Evolutionary conservation across 2,888 invertebrate species (phyloP), one percentile per base, ranked within the genome.

Genomic region (Folsomia candida): DNA sequence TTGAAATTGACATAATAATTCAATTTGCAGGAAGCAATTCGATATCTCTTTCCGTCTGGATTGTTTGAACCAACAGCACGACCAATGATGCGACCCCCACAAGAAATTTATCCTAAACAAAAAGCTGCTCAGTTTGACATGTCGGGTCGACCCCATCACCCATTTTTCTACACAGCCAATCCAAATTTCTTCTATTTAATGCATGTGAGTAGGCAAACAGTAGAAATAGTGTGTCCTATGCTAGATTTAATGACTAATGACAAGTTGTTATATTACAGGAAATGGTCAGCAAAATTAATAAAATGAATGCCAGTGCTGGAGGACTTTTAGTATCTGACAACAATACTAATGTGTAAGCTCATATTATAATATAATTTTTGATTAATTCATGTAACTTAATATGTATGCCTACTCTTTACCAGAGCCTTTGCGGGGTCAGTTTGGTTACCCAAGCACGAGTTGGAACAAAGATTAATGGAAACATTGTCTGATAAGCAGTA

Each of bases 11-110:
- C n/a, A n/a, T 9, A 51, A 11, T 64, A 18, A 18, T 64, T 25
- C 63, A 66, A 28, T 24, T 60, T 72, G 4, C 58, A 92, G 92
- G 88, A 88, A 82, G 92, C 97, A 1, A 93, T 99, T 80, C 87
- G 88, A 76, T 99, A 99, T 84, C 85, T 99, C n/a, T 92, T 99
- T 81, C 99, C 99, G 3, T 97, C 97, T 71, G 97, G 95, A 4
- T 85, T 99, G 67, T 93, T 87, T 82, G 92, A 94, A 68, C 89
- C 88, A 78, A 88, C 87, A 79, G 96, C 97, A 0, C 87, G 93
- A 67, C 98, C 99, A 0, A 83, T 91, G 20, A 92, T 99, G 93
- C 90, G 90, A 82, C 91, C 92, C 26, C 97, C 98, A 27, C 89
- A 90, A 81, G 90, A 93, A 84, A 85, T 94, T n/a, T 93, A 91